These are phyloP conservation scores for Torymus aiolomorphi DNA, from an alignment of 2,888 invertebrate genomes.

Conservation along the genomic window DNA sequence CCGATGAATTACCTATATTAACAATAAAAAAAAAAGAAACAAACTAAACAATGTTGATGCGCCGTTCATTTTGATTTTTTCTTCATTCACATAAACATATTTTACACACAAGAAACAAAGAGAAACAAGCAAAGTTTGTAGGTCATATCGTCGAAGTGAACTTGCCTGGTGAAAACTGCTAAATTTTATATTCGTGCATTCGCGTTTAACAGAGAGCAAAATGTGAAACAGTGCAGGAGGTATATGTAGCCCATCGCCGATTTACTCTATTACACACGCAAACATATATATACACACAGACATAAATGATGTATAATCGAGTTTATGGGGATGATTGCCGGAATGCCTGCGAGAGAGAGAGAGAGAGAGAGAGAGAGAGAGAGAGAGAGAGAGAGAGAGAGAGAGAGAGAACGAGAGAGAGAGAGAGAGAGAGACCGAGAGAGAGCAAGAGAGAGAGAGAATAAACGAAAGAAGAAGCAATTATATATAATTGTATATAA, in stretches of 20 bases:
- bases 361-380: too few relatives aligned
- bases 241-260: not conserved
- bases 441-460: too few relatives aligned
- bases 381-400: too few relatives aligned
- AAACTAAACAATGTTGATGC: not conserved
- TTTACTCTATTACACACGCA: too few relatives aligned
- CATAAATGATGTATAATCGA: not conserved
- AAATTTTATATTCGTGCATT: conserved; percentile 33
- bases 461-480: conserved; percentile 2
- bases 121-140: not conserved
- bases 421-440: too few relatives aligned
- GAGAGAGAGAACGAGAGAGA: too few relatives aligned
- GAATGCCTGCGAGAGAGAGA: conserved; percentile 12
- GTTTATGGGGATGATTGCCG: not conserved
- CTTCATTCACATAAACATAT: not conserved
- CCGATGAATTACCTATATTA: not conserved
- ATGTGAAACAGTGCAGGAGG: not conserved
- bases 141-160: conserved; percentile 29
- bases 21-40: conserved; percentile 19
- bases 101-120: too few relatives aligned
- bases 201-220: conserved; percentile 5
- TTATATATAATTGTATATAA: conserved; percentile 53
- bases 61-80: conserved; percentile 19
- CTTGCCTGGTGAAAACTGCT: conserved; percentile 23
- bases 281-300: too few relatives aligned